phyloP scores from a whole-genome alignment of 2,113 vertebrate genomes.

The Myrmophylax atrothorax region DNA sequence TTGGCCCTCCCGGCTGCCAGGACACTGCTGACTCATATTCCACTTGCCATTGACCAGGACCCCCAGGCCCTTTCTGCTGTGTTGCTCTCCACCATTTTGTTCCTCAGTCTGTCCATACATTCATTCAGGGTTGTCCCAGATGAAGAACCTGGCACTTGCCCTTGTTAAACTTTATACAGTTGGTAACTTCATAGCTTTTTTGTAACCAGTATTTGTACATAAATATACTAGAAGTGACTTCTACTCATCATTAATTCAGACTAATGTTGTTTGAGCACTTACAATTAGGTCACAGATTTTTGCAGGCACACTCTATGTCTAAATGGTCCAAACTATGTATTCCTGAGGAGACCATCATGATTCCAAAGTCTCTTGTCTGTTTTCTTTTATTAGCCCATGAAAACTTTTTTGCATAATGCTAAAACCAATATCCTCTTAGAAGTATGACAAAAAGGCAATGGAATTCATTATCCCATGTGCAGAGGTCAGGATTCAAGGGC shows the following conservation, averaged over 20 bases:
- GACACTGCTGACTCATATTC: background rate
- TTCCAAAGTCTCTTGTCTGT: background rate
- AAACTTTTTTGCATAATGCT: background rate
- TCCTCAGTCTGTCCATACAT: rapidly evolving
- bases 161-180: background rate
- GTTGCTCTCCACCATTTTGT: background rate
- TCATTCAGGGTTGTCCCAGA: background rate
- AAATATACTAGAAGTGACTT: background rate
- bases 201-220: background rate
- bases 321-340: background rate
- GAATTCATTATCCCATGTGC: background rate
- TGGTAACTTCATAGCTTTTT: background rate
- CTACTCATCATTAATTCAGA: background rate
- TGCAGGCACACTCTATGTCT: background rate
- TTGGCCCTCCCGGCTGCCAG: background rate
- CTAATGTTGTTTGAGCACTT: background rate
- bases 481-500: background rate
- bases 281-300: background rate
- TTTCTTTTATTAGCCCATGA: background rate
- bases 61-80: rapidly evolving
- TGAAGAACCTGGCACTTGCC: background rate
- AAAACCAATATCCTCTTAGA: background rate
- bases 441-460: background rate
- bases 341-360: background rate
- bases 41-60: rapidly evolving